phyloP scores from a whole-genome alignment of 2,888 invertebrate species.

The Entomobrya proxima region DNA sequence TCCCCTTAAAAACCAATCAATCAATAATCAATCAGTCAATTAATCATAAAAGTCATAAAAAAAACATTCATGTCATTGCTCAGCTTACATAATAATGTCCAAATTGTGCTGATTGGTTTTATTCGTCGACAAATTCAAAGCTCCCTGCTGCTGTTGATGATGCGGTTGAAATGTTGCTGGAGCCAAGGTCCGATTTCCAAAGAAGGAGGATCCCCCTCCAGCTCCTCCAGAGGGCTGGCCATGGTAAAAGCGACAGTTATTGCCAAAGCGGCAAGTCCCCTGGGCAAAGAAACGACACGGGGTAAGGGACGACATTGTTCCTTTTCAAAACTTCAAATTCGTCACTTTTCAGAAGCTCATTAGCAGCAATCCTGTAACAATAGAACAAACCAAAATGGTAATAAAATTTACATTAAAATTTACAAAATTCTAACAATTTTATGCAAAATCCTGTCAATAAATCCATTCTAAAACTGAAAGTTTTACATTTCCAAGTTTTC shows the following conservation, averaged over 20 bases:
- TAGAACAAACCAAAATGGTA: background rate
- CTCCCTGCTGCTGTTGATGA: slow-evolving; percentile 34
- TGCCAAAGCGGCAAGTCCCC: slow-evolving; percentile 84
- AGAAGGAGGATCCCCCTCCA: background rate
- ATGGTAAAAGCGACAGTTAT: slow-evolving; percentile 84
- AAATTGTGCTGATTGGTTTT: slow-evolving; percentile 56
- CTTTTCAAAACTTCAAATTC: too few species aligned
- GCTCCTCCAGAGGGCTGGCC: slow-evolving; percentile 46
- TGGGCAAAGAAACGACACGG: slow-evolving; percentile 83
- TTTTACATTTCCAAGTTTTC: too few species aligned
- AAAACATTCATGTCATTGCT: background rate
- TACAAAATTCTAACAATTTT: too few species aligned
- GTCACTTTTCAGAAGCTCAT: background rate
- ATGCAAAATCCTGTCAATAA: too few species aligned
- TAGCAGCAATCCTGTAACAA: background rate
- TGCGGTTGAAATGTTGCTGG: slow-evolving; percentile 26
- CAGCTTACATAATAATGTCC: slow-evolving; percentile 55
- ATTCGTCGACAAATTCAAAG: slow-evolving; percentile 27
- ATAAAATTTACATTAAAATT: too few species aligned
- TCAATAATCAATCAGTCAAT: too few species aligned
- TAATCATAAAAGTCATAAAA: too few species aligned
- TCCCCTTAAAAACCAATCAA: slow-evolving; percentile 24
- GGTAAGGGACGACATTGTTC: slow-evolving; percentile 58
- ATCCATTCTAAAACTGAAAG: too few species aligned
- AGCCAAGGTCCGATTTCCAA: slow-evolving; percentile 36